Conservation (phyloP, 2,888 invertebrate species). For the Sarcophaga carnaria region DNA sequence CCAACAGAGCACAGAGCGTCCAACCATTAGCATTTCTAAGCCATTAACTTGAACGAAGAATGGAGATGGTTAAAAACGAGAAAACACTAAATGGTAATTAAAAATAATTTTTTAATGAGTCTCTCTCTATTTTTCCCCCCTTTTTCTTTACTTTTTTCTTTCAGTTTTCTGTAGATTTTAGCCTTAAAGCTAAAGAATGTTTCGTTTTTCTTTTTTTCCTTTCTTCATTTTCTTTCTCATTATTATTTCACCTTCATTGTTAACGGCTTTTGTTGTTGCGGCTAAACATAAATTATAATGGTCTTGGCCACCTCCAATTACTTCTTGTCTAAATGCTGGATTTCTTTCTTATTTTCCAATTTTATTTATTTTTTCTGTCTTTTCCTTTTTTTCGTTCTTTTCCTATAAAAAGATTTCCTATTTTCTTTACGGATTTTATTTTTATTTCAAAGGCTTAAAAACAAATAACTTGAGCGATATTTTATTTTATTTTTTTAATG, state of each 20-base stretch:
- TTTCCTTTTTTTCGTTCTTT: neutral
- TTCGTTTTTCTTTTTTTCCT: neutral
- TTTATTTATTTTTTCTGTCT: neutral
- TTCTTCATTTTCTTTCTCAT: neutral
- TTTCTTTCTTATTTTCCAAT: constrained; percentile 5
- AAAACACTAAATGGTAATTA: constrained; percentile 58
- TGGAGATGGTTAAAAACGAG: neutral
- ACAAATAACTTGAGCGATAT: constrained; percentile 34
- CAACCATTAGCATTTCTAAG: constrained; percentile 13
- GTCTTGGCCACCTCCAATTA: constrained; percentile 17
- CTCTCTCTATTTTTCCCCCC: constrained; percentile 17
- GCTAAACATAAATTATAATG: constrained; percentile 41
- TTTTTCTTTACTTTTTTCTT: neutral
- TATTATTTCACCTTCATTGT: constrained; percentile 31
- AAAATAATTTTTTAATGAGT: constrained; percentile 60
- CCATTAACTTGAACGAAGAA: constrained; percentile 31
- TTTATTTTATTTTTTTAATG: neutral
- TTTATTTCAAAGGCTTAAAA: constrained; percentile 46
- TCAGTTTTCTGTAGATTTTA: neutral
- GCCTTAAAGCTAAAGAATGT: constrained; percentile 15
- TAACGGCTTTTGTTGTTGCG: neutral
- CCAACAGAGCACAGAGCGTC: constrained; percentile 7
- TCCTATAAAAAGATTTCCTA: neutral
- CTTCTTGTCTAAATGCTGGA: constrained; percentile 20
- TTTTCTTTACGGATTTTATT: neutral